Base-by-base conservation (phyloP, 2,888 invertebrate species). In the Xanthia icteritia region DNA sequence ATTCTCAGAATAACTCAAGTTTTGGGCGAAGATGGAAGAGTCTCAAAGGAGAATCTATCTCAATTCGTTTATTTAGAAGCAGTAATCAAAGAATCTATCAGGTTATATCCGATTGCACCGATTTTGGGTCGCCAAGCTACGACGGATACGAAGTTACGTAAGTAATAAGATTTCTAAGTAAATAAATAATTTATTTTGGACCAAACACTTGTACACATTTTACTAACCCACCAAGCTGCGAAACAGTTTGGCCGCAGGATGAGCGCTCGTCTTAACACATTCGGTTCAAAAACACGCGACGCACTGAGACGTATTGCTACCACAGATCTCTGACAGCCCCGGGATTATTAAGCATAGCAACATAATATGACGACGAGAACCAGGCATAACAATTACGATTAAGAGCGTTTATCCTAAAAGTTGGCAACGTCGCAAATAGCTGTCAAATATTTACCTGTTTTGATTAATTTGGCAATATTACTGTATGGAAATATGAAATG, bases 21-120 rank as follows among this genome's bases (percentile, higher is more conserved):
- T 42, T 56, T 88, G 9, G 85, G 85, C 1, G 73, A 75, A 39
- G 77, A 88, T n/a, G 64, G 65, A 15, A 51, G 1, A 36, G 73
- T 88, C 0, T 68, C 69, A n/a, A 79, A 75, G 20, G 78, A 83
- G 5, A 81, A 87, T 77, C 17, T 85, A 36, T 42, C 71, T 4
- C 74, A 81, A 48, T 54, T 89, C 27, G 70, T 72, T 66, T 66
- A 66, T 56, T 70, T 88, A 64, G 89, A 89, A 48, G 87, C 89
- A 42, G 79, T 76, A 0, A 86, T 89, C 20, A 89, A 88, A 69
- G 89, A 89, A 72, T 42, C 84, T 2, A 42, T 87, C 3, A 79
- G 89, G 45, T 42, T 89, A 27, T 89, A 88, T 42, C 88, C 89
- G 2, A 76, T 89, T 20, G 87, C 5, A 36, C 81, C 85, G 1